phyloP scores from a whole-genome alignment of 2,113 vertebrate species.

The Lucifuga dentata region DNA sequence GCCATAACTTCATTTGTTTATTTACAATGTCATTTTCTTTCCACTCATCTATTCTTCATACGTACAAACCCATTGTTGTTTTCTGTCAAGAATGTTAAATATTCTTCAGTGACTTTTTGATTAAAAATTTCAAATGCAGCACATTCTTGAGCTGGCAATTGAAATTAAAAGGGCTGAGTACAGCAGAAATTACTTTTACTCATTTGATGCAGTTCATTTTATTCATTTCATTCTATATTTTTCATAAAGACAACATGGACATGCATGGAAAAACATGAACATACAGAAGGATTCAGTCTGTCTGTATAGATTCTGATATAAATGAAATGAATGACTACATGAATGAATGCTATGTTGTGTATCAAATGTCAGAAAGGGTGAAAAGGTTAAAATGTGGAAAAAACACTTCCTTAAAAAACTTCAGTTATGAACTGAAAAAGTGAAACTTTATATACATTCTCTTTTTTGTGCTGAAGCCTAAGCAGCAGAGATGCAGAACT shows the following conservation, averaged over 20 bases:
- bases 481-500: no score
- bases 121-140: constrained; percentile 30
- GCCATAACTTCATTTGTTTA: constrained; percentile 68
- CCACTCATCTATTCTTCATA: constrained; percentile 39
- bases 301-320: no score
- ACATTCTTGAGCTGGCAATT: constrained; percentile 31
- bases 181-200: constrained; percentile 26
- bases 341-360: no score
- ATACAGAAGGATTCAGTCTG: constrained; percentile 14
- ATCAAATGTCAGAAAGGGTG: no score
- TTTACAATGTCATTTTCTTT: constrained; percentile 60
- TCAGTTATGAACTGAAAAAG: no score
- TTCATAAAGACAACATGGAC: no score
- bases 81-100: constrained; percentile 64
- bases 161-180: constrained; percentile 38
- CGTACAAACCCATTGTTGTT: constrained; percentile 35
- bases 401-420: no score
- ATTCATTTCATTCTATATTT: constrained; percentile 29
- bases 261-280: no score
- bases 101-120: constrained; percentile 15
- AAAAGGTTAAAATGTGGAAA: no score
- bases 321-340: no score
- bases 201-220: constrained; percentile 32
- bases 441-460: no score
- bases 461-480: no score